These are phyloP conservation scores for Spilarctia lutea DNA, from an alignment of 2,888 invertebrate genomes.

Conservation along the genomic window DNA sequence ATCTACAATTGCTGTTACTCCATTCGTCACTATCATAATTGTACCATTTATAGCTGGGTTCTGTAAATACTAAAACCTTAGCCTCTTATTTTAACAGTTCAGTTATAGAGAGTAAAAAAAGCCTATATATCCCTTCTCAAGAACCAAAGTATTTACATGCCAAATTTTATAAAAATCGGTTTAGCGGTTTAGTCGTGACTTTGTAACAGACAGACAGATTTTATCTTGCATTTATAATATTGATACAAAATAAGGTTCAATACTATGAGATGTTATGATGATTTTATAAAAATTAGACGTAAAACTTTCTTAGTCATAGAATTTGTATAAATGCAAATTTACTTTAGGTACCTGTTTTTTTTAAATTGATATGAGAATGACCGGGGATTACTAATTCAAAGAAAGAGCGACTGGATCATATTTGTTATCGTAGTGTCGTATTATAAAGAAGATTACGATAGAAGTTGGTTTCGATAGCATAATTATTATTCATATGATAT, in stretches of 20 bases:
- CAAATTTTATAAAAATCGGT: too few relatives aligned
- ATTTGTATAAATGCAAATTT: not conserved
- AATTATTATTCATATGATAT: constrained; percentile 9
- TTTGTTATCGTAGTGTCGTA: constrained; percentile 8
- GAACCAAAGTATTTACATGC: too few relatives aligned
- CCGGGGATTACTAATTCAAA: not conserved
- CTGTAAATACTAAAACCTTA: not conserved
- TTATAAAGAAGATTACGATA: constrained; percentile 6
- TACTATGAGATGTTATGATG: not conserved
- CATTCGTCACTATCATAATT: not conserved
- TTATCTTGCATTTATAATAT: too few relatives aligned
- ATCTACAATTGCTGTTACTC: not conserved
- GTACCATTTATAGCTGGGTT: not conserved
- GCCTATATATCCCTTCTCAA: too few relatives aligned
- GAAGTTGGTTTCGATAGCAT: not conserved
- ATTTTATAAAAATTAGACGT: not conserved
- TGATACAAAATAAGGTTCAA: not conserved
- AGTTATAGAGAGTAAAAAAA: too few relatives aligned
- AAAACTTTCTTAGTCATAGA: not conserved
- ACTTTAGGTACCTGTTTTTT: not conserved
- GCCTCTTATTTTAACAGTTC: not conserved
- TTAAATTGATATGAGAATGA: not conserved
- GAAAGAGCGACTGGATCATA: constrained; percentile 2
- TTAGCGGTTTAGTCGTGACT: too few relatives aligned
- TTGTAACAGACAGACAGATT: too few relatives aligned